Evolutionary conservation across 2,888 invertebrate species (phyloP).

Genomic region (Troides aeacus): DNA sequence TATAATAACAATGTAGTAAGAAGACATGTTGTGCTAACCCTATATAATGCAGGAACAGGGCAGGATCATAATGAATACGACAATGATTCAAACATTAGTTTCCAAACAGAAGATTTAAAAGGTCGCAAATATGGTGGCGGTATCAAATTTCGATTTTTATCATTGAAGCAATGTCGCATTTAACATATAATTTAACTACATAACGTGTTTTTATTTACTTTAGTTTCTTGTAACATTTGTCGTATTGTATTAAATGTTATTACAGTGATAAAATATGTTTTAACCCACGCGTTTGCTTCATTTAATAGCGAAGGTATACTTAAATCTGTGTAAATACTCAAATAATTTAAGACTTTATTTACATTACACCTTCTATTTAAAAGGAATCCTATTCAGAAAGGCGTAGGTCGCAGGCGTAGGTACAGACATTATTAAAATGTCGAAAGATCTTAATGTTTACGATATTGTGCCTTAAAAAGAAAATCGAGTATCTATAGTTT

Average conservation of each 20-base stretch:
- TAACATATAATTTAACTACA: slow-evolving; percentile 22
- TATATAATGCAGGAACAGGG: too few species aligned
- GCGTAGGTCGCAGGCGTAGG: slow-evolving; percentile 29
- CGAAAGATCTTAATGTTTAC: slow-evolving; percentile 39
- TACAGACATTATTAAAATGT: slow-evolving; percentile 29
- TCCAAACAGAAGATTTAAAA: slow-evolving; percentile 5
- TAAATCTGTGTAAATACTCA: not conserved
- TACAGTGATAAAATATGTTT: not conserved
- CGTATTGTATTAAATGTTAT: slow-evolving; percentile 6
- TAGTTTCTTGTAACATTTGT: not conserved
- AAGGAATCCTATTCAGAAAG: slow-evolving; percentile 8
- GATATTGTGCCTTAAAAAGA: slow-evolving; percentile 38
- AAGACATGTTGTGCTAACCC: too few species aligned
- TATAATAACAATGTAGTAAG: too few species aligned
- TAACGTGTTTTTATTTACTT: not conserved
- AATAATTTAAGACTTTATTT: slow-evolving; percentile 6
- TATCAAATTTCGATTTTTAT: slow-evolving; percentile 19
- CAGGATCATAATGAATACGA: not conserved
- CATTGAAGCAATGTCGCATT: slow-evolving; percentile 8
- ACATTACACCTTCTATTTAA: slow-evolving; percentile 10
- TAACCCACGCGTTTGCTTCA: not conserved
- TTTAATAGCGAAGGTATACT: not conserved
- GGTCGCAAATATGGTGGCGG: slow-evolving; percentile 5
- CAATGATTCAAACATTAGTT: not conserved
- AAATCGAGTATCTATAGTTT: slow-evolving; percentile 34